Conservation (phyloP, 2,797 vertebrate genomes). For the Manis javanica region DNA sequence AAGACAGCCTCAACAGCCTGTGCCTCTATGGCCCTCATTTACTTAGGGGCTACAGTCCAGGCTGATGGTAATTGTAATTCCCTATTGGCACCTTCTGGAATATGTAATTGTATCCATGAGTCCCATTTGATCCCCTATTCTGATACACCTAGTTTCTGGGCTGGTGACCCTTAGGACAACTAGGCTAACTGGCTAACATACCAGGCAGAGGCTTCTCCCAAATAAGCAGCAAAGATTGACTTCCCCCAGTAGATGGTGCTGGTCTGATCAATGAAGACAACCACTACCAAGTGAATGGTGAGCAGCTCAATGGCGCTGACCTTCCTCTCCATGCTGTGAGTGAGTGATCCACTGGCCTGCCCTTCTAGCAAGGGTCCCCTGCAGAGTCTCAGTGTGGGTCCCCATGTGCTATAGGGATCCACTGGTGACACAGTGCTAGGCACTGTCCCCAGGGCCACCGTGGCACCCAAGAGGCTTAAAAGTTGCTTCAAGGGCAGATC, state of each 20-base stretch:
- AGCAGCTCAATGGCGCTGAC: too few species aligned
- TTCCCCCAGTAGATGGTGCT: background rate
- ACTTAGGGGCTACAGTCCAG: background rate
- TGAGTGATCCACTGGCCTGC: background rate
- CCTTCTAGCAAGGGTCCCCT: background rate
- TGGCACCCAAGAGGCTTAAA: background rate
- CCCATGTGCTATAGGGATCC: background rate
- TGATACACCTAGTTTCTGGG: background rate
- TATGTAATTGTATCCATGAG: too few species aligned
- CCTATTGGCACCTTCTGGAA: background rate
- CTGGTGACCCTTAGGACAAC: background rate
- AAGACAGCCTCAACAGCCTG: accelerated
- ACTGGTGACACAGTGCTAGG: background rate
- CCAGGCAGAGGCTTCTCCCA: background rate
- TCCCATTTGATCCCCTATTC: background rate
- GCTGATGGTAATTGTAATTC: background rate
- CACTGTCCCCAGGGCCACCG: background rate
- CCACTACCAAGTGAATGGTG: accelerated
- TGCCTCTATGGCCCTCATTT: background rate
- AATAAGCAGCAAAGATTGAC: too few species aligned
- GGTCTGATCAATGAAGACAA: background rate
- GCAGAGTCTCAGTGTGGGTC: background rate
- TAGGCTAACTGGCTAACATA: background rate
- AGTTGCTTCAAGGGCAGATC: background rate
- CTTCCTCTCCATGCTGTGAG: background rate